Percentiles rank a stretch among this genome's conserved stretches.
Evolutionary conservation across 2,888 invertebrate genomes (phyloP).

Genomic region (Coremacera marginata): DNA sequence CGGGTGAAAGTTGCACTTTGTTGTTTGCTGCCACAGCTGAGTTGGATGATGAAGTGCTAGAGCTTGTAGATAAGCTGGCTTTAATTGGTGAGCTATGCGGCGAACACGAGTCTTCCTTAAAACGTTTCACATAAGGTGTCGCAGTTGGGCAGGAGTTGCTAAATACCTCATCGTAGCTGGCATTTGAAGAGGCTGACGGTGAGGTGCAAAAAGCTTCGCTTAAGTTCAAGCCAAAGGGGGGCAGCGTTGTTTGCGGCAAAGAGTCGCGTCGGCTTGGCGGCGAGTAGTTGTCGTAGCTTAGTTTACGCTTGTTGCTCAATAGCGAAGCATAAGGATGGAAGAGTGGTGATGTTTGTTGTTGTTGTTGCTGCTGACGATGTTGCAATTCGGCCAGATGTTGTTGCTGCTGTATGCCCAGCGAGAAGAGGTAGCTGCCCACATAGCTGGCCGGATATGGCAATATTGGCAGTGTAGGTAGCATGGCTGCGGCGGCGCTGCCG

Average conservation of each 20-base stretch:
- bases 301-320: constrained; percentile 58
- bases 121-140: constrained; percentile 51
- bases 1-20: constrained; percentile 57
- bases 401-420: constrained; percentile 72
- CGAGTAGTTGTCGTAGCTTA: constrained; percentile 51
- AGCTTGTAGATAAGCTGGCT: constrained; percentile 30
- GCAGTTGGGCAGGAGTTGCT: constrained; percentile 19
- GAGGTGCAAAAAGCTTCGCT: constrained; percentile 63
- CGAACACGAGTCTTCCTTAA: constrained; percentile 59
- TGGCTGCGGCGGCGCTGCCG: constrained; percentile 68
- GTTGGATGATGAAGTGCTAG: constrained; percentile 22
- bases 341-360: constrained; percentile 50
- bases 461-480: constrained; percentile 67
- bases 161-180: constrained; percentile 57
- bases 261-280: constrained; percentile 53
- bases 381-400: constrained; percentile 43
- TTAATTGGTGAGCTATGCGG: constrained; percentile 61
- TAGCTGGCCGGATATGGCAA: constrained; percentile 77
- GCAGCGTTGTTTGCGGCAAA: constrained; percentile 37
- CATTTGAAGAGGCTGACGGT: constrained; percentile 65
- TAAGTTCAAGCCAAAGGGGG: constrained; percentile 43
- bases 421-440: constrained; percentile 76
- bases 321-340: constrained; percentile 61
- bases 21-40: constrained; percentile 5
- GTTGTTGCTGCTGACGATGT: constrained; percentile 50